These are phyloP conservation scores for Chrosomus eos DNA, from an alignment of 2,797 vertebrate species.

Conservation along the genomic window DNA sequence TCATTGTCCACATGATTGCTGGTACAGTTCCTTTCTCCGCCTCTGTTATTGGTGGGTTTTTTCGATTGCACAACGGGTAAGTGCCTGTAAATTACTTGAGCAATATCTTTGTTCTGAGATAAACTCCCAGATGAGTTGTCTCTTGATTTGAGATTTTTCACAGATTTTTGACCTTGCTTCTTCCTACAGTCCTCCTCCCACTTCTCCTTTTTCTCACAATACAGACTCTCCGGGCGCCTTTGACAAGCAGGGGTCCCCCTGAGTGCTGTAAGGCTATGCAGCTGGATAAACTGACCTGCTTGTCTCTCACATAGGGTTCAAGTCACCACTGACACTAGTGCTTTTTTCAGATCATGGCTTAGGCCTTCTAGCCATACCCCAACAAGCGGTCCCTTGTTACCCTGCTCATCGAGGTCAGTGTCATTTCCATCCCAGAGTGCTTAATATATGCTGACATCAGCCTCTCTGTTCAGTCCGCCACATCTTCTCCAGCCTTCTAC, in stretches of 20 bases:
- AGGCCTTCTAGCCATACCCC: neutral
- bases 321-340: neutral
- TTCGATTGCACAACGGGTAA: neutral
- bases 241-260: neutral
- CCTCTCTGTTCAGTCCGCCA: neutral
- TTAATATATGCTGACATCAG: slow-evolving; percentile 10
- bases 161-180: neutral
- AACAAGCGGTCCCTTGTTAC: neutral
- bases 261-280: neutral
- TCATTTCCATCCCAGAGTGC: neutral
- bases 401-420: neutral
- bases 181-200: neutral
- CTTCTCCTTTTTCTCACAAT: neutral
- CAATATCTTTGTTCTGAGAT: neutral
- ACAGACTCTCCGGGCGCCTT: neutral
- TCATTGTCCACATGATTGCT: neutral
- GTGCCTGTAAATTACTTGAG: neutral
- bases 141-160: neutral
- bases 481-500: neutral
- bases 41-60: too few species aligned
- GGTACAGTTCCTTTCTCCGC: neutral
- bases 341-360: neutral
- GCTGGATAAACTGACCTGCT: neutral
- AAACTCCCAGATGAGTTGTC: too few species aligned
- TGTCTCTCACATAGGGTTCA: neutral